Evolutionary conservation across 2,113 vertebrate genomes (phyloP).

Genomic region (Alethe castanea): DNA sequence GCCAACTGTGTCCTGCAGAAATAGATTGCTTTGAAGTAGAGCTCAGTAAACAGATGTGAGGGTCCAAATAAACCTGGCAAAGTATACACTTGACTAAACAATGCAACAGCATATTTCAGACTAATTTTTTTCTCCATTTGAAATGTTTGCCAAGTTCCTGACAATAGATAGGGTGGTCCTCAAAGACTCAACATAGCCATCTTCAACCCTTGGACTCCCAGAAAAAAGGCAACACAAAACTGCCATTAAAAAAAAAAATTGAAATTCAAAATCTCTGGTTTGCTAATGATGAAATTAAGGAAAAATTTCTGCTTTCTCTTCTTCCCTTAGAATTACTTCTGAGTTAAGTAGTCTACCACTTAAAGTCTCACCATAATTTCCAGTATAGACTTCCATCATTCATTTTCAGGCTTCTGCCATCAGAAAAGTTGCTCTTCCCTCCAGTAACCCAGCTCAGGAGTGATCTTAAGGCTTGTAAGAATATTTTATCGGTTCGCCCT

Average conservation of each 20-base stretch:
- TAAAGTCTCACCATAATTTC: neutral
- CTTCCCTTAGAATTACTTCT: neutral
- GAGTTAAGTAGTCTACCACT: neutral
- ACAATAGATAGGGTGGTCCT: neutral
- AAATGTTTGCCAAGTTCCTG: neutral
- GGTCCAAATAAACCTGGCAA: slow-evolving; percentile 21
- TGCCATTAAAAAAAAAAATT: neutral
- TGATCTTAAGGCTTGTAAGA: neutral
- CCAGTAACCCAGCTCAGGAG: neutral
- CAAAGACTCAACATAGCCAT: neutral
- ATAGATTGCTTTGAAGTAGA: slow-evolving; percentile 31
- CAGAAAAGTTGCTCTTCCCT: neutral
- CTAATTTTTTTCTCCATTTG: neutral
- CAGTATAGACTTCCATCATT: neutral
- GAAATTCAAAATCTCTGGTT: neutral
- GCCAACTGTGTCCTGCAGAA: slow-evolving; percentile 27
- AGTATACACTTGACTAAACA: slow-evolving; percentile 24
- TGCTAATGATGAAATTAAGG: slow-evolving; percentile 6
- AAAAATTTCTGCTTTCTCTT: neutral
- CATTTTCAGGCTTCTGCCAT: neutral
- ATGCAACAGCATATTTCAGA: neutral
- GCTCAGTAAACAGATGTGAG: slow-evolving; percentile 8
- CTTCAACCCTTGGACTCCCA: neutral
- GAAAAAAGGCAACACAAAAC: neutral
- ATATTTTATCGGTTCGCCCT: neutral